Evolutionary conservation across 2,888 invertebrate genomes (phyloP), one percentile per base, ranked within the genome.

Genomic region (Apodemia mormo): DNA sequence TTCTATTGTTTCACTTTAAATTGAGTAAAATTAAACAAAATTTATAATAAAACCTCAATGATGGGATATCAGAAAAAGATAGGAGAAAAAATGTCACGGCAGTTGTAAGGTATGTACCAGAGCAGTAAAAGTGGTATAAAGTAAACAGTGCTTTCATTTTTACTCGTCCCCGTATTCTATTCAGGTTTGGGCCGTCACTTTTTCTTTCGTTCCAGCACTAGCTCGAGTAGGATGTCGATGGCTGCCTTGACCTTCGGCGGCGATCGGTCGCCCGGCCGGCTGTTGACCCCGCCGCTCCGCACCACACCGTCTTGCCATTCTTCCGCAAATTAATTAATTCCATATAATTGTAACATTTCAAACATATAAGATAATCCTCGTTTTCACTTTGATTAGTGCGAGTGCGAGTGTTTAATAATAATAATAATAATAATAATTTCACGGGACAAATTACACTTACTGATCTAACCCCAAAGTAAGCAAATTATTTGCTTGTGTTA

Each of bases 111-210:
- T 33, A 64, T n/a, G 64, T 33, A 64, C 8, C n/a, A 22, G 61
- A 68, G 61, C 68, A 61, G 61, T 68, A 61, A 69, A 69, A 69
- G 69, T 69, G 65, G 65, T 69, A 70, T 72, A 70, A 74, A 69
- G 71, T 66, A 74, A 74, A 74, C 71, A 72, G 73, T 85, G 91
- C 92, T 93, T 92, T 93, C 93, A 89, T 91, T 93, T 93, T 92
- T 92, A 90, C 88, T 84, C 88, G 92, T 90, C 91, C 92, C 78
- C 80, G 79, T 84, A 85, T 87, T 88, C 89, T 90, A 89, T 90
- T 91, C 90, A 88, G 89, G 91, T 91, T 92, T 88, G 87, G 90
- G 85, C 86, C 86, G 90, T 91, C 92, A 93, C 93, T 93, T 93
- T 93, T 93, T 92, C 87, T 92, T 92, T 93, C 92, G 87, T 89